Evolutionary conservation across 1,140 invertebrate genomes (phyloP).

Genomic region (Drosophila equinoxialis): DNA sequence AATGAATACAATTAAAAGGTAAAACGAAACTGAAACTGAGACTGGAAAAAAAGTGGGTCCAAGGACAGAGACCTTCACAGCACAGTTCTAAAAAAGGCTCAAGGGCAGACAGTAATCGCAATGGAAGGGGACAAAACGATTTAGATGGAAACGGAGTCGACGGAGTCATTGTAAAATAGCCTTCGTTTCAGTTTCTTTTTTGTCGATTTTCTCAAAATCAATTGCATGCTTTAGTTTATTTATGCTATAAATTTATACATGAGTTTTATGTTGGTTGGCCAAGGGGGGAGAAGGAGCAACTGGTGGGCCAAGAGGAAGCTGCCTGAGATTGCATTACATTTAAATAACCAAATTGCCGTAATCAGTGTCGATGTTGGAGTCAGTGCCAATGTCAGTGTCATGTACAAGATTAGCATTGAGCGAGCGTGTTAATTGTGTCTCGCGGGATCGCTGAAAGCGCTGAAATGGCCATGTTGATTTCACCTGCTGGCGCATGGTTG

Average conservation of each 20-base stretch:
- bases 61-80: conserved; percentile 51
- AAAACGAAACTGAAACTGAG: conserved; percentile 22
- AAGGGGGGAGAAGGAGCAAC: conserved; percentile 16
- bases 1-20: conserved; percentile 78
- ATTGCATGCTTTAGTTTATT: conserved; percentile 75
- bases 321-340: conserved; percentile 35
- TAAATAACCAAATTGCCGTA: conserved; percentile 57
- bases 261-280: conserved; percentile 20
- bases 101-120: conserved; percentile 44
- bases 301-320: conserved; percentile 22
- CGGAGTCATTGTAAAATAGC: conserved; percentile 10
- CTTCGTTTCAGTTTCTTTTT: conserved; percentile 40
- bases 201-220: conserved; percentile 52
- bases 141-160: not conserved
- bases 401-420: conserved; percentile 37
- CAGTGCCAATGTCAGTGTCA: conserved; percentile 10
- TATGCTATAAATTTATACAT: conserved; percentile 40
- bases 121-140: not conserved
- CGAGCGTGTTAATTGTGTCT: conserved; percentile 68
- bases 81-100: conserved; percentile 51
- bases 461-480: conserved; percentile 52
- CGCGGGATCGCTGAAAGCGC: conserved; percentile 38
- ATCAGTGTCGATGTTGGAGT: conserved; percentile 54
- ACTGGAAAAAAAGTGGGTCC: conserved; percentile 13
- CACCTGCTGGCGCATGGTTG: conserved; percentile 66